Base-by-base conservation (phyloP, 2,888 invertebrate genomes). In the Seira musarum region DNA sequence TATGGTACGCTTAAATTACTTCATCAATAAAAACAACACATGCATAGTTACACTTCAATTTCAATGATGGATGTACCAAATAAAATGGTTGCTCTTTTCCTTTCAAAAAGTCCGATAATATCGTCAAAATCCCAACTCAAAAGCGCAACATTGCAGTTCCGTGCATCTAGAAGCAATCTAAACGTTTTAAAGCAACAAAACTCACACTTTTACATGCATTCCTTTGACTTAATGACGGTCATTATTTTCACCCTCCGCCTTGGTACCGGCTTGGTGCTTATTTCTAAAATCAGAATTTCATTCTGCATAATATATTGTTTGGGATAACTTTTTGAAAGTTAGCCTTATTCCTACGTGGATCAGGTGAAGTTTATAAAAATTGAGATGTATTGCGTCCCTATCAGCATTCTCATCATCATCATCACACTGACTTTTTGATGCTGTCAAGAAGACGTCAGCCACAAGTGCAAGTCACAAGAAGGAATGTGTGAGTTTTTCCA, bases 1-100 rank as follows among this genome's bases (percentile, higher is more conserved):
- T 69, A 74, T 40, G 67, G 68, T 74, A 8, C 57, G 57, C 57
- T 57, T 57, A 57, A 57, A 64, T 80, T 80, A 46, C 64, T 60
- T 64, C 17, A 30, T 49, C 72, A 61, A 64, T 72, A 30, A 63
- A 63, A 17, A 17, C 8, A 63, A 70, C 5, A 64, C 63, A 25
- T 64, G 63, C 35, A 71, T 61, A 40, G 6, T 35, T 71, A 71
- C 71, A 71, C 22, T n/a, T 57, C 57, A 57, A 57, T 8, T 57
- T n/a, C n/a, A 3, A 57, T 57, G 57, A 57, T 57, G 57, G 57
- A 17, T 57, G 57, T 17, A 57, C n/a, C 57, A 17, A 57, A 57
- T 57, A 10, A 57, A 57, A 57, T n/a, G 57, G 17, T 57, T 57
- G 8, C n/a, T 10, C 17, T n/a, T 3, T 8, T 8, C 40, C 13